Evolutionary conservation across 1,140 invertebrate species (phyloP), one percentile per base, ranked within the genome.

Genomic region (Nasonia vitripennis): DNA sequence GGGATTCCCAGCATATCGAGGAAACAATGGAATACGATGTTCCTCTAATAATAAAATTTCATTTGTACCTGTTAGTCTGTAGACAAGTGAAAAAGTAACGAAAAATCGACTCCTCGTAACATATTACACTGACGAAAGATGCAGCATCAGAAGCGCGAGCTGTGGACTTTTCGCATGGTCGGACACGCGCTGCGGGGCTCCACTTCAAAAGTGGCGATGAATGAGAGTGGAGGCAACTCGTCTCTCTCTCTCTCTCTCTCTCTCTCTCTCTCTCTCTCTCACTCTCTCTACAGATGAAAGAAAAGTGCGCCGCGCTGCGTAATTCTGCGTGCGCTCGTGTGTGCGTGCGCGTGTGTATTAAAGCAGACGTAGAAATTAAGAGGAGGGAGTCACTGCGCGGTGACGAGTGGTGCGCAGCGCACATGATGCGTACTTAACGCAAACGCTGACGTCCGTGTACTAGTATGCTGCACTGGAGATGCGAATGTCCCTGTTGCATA

Each of bases 311-410:
- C 12, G 14, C 41, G 17, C 23, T 23, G 34, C 17, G 55, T 71
- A 17, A 11, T 37, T 34, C 10, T 68, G 11, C 4, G 31, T 71
- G 62, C 17, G 14, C 7, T 37, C 20, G 12, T 31, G 11, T 37
- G 23, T 81, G 37, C 11, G 78, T 71, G 27, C 9, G 70, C n/a
- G 12, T 37, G 71, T 37, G 37, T 62, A n/a, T 20, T n/a, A 62
- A 62, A 62, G 20, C 75, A 78, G 75, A 51, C 75, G 45, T 20
- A 78, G 75, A 78, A 78, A 78, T 78, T 78, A 78, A 78, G 75
- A 51, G 75, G 75, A 45, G 41, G 74, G 41, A 41, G 75, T 78
- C 75, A 51, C n/a, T 17, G 41, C 75, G 41, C 17, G 74, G 3
- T 45, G 51, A 55, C 51, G 71, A 34, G 9, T 20, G 2, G 12